A percentile compares a stretch with the other conserved stretches of the same genome.
Evolutionary conservation across 2,113 vertebrate genomes (phyloP).

Genomic region (Dicrurus megarhynchus): DNA sequence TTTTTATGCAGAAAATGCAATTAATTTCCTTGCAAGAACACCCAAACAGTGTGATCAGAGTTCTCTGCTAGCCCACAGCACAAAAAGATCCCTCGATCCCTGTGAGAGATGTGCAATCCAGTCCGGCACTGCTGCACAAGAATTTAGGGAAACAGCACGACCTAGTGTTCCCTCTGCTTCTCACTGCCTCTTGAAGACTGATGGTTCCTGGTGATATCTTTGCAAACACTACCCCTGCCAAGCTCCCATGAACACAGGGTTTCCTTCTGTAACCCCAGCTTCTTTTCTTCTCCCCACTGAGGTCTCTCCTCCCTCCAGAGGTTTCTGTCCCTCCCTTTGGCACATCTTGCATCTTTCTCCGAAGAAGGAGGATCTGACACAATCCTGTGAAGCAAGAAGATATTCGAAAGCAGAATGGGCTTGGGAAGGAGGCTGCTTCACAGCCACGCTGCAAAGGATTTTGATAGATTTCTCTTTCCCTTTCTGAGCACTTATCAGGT

Average conservation of each 20-base stretch:
- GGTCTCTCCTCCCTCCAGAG: background rate
- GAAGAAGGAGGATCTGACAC: background rate
- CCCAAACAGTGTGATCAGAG: background rate
- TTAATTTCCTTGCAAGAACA: background rate
- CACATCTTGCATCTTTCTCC: background rate
- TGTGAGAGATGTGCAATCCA: background rate
- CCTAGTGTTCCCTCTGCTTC: slow-evolving; percentile 59
- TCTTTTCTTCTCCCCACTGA: background rate
- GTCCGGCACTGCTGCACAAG: background rate
- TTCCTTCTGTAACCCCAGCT: background rate
- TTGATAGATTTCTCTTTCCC: background rate
- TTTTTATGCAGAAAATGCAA: background rate
- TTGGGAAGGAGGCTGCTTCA: background rate
- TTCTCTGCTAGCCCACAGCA: background rate
- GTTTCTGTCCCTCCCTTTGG: background rate
- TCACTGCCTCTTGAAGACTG: fast-evolving
- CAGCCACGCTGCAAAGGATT: background rate
- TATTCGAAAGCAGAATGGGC: background rate
- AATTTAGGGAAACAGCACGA: slow-evolving; percentile 64
- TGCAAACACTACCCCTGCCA: background rate
- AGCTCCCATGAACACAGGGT: background rate
- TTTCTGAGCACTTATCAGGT: background rate
- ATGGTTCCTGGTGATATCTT: background rate
- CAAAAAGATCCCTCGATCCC: background rate
- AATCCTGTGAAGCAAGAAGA: background rate